Evolutionary conservation across 2,888 invertebrate species (phyloP), one percentile per base, ranked within the genome.

Genomic region (Drosophila kambysellisi): DNA sequence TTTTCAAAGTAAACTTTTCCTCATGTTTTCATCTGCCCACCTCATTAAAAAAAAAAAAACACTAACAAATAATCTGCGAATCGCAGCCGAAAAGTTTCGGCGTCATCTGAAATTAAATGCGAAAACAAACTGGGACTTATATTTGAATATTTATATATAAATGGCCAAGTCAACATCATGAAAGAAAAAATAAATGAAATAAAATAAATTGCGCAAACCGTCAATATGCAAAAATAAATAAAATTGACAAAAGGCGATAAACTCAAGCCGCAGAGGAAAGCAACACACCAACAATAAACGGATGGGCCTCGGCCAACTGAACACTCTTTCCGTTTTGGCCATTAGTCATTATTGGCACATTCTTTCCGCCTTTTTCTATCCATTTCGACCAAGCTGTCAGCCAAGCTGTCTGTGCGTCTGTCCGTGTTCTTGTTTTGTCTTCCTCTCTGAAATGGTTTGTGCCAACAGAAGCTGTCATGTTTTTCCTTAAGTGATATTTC

Each of bases 331-430:
- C 63, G 57, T 59, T 52, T 62, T 41, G 70, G 63, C 86, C 85
- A 86, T 87, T 87, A 85, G 82, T 86, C 88, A 86, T 85, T 86
- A 86, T 86, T 86, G 86, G 87, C 86, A 82, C 82, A 87, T 85
- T 83, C 82, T 72, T 74, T 84, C 80, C 83, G 85, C 84, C 82
- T 77, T 81, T 82, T 82, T 70, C 64, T 58, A 69, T 71, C 71
- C 53, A 65, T 43, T 46, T 58, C 53, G 63, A 57, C 60, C 66
- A 73, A 63, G 58, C 72, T 48, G 48, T 32, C 43, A 48, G 63
- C 37, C 43, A 29, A 35, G 12, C 61, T 33, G 68, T 43, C 20
- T 57, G 53, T n/a, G 57, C 37, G 43, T n/a, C 20, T 33, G 32
- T 3, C 57, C 35, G 12, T 12, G 39, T 48, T 48, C 54, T n/a